These are phyloP conservation scores for Xenopus tropicalis DNA, from an alignment of 2,113 vertebrate species.

Conservation along the genomic window DNA sequence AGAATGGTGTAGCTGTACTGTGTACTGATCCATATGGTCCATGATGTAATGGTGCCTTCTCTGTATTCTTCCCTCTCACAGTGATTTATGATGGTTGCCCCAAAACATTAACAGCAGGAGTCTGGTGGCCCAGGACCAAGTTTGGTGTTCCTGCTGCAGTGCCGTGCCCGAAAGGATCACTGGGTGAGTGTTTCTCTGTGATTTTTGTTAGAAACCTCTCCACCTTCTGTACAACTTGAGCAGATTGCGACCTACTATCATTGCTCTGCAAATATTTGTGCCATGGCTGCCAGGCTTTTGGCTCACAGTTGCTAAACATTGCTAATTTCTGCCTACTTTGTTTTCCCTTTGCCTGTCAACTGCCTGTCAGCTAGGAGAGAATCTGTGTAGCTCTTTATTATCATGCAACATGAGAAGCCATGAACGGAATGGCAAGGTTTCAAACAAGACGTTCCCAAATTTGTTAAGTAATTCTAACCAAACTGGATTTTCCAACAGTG, in stretches of 20 bases:
- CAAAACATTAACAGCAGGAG: slow-evolving; percentile 85
- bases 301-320: slow-evolving; percentile 25
- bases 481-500: too few species aligned
- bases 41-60: neutral
- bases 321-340: slow-evolving; percentile 23
- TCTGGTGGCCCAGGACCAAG: slow-evolving; percentile 97
- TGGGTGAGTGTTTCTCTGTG: slow-evolving; percentile 63
- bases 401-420: neutral
- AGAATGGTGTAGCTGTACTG: too few species aligned
- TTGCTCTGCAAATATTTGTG: slow-evolving; percentile 29
- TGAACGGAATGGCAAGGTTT: neutral
- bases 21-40: too few species aligned
- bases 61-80: slow-evolving; percentile 49
- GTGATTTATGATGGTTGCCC: slow-evolving; percentile 95
- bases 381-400: neutral
- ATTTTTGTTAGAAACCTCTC: slow-evolving; percentile 10
- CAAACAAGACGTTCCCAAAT: slow-evolving; percentile 4
- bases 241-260: slow-evolving; percentile 15
- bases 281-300: slow-evolving; percentile 13
- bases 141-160: slow-evolving; percentile 83
- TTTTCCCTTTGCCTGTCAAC: slow-evolving; percentile 31
- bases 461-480: too few species aligned
- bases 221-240: slow-evolving; percentile 1
- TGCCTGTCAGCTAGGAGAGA: slow-evolving; percentile 16
- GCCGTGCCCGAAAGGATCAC: slow-evolving; percentile 87